phyloP scores from a whole-genome alignment of 2,797 vertebrate species.

The Taeniopygia guttata region DNA sequence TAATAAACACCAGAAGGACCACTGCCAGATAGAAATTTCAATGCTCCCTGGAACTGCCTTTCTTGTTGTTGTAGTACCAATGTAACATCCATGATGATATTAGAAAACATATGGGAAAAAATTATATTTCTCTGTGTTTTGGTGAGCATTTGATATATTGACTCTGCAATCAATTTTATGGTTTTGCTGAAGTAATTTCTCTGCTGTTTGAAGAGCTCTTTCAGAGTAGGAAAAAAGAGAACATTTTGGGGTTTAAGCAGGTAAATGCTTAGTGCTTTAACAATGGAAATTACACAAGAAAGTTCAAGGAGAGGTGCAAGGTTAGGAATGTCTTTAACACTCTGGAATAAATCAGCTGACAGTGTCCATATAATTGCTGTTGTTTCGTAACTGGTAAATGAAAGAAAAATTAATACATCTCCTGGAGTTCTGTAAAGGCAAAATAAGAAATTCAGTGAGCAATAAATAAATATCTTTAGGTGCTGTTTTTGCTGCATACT shows the following conservation, averaged over 20 bases:
- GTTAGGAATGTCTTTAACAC: background rate
- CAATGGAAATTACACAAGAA: background rate
- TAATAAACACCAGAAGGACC: constrained; percentile 10
- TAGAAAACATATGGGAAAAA: background rate
- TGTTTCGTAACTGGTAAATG: background rate
- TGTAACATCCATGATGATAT: background rate
- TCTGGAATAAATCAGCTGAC: background rate
- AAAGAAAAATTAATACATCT: background rate
- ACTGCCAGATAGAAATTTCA: constrained; percentile 12
- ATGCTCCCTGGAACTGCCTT: background rate
- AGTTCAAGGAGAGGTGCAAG: background rate
- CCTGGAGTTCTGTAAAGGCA: background rate
- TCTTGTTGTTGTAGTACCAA: fast-evolving
- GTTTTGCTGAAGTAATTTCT: background rate
- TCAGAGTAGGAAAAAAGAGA: background rate
- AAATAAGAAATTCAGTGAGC: background rate
- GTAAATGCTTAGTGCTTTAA: background rate
- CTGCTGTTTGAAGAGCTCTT: background rate
- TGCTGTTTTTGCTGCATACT: background rate
- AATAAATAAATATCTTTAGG: background rate
- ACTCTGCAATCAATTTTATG: background rate
- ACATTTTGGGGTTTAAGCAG: background rate
- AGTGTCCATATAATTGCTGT: background rate
- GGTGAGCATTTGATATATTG: background rate
- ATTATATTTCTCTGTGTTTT: background rate